phyloP scores from a whole-genome alignment of 2,113 vertebrate genomes.

The Illadopsis cleaveri region DNA sequence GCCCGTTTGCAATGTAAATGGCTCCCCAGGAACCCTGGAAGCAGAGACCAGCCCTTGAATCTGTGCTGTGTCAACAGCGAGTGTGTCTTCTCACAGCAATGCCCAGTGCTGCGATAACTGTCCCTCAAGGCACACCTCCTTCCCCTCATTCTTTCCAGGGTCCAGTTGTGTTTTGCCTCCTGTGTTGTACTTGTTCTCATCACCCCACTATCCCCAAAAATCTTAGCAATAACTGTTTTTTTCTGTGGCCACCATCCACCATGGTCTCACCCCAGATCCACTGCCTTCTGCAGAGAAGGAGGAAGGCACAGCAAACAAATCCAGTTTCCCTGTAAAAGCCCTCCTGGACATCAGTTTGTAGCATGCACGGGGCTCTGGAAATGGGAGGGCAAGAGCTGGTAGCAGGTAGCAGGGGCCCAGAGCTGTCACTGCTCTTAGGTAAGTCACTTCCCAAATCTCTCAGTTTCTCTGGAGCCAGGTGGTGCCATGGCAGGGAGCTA shows the following conservation, averaged over 20 bases:
- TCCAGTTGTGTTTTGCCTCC: neutral
- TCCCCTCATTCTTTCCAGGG: neutral
- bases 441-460: neutral
- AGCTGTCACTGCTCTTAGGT: neutral
- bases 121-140: neutral
- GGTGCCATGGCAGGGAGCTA: neutral
- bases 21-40: neutral
- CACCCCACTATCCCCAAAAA: neutral
- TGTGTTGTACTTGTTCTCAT: neutral
- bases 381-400: neutral
- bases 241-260: neutral
- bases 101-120: neutral
- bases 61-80: neutral
- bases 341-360: neutral
- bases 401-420: neutral
- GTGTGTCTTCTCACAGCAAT: neutral
- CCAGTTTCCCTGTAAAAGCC: neutral
- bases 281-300: neutral
- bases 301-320: neutral
- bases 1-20: neutral
- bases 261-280: neutral
- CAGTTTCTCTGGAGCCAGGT: fast-evolving
- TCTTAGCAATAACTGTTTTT: neutral
- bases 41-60: neutral
- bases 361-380: neutral